phyloP scores from a whole-genome alignment of 1,140 invertebrate genomes.

The Halictus rubicundus region DNA sequence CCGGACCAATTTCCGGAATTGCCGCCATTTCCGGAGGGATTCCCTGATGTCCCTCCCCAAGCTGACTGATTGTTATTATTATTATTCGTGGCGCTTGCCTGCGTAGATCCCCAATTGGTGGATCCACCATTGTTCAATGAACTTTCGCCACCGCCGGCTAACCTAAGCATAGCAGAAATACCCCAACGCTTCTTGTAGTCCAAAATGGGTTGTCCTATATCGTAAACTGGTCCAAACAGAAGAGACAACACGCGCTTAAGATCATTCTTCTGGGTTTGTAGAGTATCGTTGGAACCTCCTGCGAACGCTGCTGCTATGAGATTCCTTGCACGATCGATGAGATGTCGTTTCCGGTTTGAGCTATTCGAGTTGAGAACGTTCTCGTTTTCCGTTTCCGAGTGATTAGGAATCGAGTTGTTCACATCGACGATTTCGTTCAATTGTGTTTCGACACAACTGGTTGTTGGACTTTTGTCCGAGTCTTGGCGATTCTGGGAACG shows the following conservation, averaged over 20 bases:
- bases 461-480: neutral
- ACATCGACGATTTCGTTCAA: neutral
- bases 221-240: slow-evolving; percentile 16
- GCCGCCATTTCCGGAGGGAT: slow-evolving; percentile 73
- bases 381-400: neutral
- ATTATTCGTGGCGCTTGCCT: slow-evolving; percentile 83
- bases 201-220: slow-evolving; percentile 57
- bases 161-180: slow-evolving; percentile 81
- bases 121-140: slow-evolving; percentile 86
- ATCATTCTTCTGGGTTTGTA: slow-evolving; percentile 8
- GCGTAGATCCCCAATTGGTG: slow-evolving; percentile 87
- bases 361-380: neutral
- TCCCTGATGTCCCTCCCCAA: slow-evolving; percentile 82
- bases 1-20: slow-evolving; percentile 75
- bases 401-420: neutral
- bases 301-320: slow-evolving; percentile 21
- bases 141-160: slow-evolving; percentile 89
- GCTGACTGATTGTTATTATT: slow-evolving; percentile 82
- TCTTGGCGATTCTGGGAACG: neutral
- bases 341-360: neutral
- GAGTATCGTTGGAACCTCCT: slow-evolving; percentile 18
- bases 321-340: slow-evolving; percentile 27
- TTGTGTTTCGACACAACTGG: slow-evolving; percentile 3
- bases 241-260: slow-evolving; percentile 29
- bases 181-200: slow-evolving; percentile 81